Evolutionary conservation across 2,797 vertebrate species (phyloP).

Genomic region (Silurus lanzhouensis): DNA sequence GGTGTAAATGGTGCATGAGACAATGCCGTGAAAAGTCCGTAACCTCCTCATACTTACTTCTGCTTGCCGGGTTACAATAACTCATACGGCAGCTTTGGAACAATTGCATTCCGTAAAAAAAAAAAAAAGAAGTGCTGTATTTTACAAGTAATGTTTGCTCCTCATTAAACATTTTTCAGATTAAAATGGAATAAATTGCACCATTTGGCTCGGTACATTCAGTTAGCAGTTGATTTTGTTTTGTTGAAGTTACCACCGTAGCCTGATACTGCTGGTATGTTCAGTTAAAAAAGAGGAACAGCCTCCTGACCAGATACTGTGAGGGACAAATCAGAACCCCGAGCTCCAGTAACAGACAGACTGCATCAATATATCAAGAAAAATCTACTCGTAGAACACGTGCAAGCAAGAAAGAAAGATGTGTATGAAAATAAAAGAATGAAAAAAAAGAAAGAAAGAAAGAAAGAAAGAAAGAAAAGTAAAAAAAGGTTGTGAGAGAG

Average conservation of each 20-base stretch:
- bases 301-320: not conserved
- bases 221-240: not conserved
- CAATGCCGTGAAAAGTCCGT: not conserved
- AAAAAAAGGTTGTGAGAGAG: no score
- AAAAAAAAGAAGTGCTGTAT: not conserved
- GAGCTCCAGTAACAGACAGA: not conserved
- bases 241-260: not conserved
- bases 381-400: no score
- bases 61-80: conserved; percentile 17
- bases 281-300: not conserved
- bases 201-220: not conserved
- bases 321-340: no score
- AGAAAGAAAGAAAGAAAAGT: no score
- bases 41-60: conserved; percentile 27
- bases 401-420: no score
- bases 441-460: no score
- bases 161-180: not conserved
- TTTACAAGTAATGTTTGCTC: not conserved
- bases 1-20: not conserved
- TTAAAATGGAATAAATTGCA: not conserved
- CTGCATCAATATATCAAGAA: not conserved
- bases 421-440: no score
- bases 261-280: not conserved
- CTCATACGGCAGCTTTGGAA: not conserved
- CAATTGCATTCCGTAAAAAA: not conserved